Conservation (phyloP, 1,140 invertebrate genomes). For the Brachionus plicatilis region DNA sequence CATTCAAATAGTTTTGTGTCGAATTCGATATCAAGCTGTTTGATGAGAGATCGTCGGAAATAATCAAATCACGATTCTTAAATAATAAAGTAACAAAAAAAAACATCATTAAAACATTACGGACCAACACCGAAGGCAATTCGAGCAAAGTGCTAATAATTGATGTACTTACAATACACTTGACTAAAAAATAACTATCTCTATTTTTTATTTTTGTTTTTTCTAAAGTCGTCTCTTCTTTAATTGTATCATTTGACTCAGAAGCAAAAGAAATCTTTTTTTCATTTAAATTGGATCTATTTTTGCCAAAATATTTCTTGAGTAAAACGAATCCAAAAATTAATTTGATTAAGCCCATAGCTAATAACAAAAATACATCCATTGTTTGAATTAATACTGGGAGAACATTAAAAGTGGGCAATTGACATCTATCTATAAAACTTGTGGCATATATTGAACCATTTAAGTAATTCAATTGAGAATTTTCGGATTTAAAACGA, state of each 20-base stretch:
- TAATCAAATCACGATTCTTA: background rate
- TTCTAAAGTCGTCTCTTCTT: background rate
- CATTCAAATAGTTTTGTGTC: background rate
- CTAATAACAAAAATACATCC: constrained; percentile 27
- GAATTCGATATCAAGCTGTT: background rate
- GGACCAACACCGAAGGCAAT: constrained; percentile 3
- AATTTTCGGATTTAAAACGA: background rate
- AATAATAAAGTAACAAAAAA: background rate
- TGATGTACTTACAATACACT: background rate
- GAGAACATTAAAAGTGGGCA: background rate
- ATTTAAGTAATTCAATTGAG: background rate
- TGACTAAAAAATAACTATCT: background rate
- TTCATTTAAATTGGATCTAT: background rate
- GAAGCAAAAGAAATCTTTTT: background rate
- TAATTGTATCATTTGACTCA: background rate
- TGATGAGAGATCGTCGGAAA: background rate
- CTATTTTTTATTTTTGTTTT: background rate
- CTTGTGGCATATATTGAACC: background rate
- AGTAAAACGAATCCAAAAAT: background rate
- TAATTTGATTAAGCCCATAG: background rate
- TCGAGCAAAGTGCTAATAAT: background rate
- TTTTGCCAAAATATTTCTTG: background rate
- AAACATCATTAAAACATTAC: constrained; percentile 29
- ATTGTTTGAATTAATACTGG: constrained; percentile 1
- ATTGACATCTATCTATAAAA: background rate